A percentile compares a stretch with the other conserved stretches of the same genome.
These are phyloP conservation scores for Tupaia chinensis DNA, from an alignment of 2,113 vertebrate genomes.

Conservation along the genomic window DNA sequence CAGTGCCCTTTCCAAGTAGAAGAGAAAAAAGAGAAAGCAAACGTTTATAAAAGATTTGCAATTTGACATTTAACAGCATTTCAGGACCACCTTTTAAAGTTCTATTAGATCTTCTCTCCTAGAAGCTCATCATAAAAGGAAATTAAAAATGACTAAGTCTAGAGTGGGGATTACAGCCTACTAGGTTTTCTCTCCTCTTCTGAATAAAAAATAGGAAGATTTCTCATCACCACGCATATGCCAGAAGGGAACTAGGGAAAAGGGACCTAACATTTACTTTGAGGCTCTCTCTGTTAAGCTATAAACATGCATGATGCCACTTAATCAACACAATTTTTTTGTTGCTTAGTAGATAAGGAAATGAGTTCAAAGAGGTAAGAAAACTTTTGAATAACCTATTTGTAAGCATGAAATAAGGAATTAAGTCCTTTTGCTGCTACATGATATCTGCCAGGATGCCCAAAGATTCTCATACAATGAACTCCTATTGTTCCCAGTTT, in stretches of 20 bases:
- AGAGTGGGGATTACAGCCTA: background rate
- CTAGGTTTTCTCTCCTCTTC: constrained; percentile 18
- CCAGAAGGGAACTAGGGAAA: background rate
- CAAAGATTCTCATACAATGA: background rate
- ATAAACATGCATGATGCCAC: background rate
- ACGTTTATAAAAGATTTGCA: constrained; percentile 56
- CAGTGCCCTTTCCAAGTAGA: constrained; percentile 30
- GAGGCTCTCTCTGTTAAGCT: background rate
- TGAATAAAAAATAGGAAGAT: constrained; percentile 25
- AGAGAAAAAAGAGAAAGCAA: constrained; percentile 24
- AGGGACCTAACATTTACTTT: background rate
- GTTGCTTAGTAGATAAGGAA: background rate
- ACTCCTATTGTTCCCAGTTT: background rate
- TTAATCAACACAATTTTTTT: background rate
- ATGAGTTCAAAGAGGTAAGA: background rate
- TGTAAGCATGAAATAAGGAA: constrained; percentile 15
- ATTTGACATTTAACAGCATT: constrained; percentile 66
- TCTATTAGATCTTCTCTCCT: constrained; percentile 36
- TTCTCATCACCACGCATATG: background rate
- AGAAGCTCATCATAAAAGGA: constrained; percentile 61
- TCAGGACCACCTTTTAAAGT: constrained; percentile 55
- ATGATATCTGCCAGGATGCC: background rate
- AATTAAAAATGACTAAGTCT: constrained; percentile 72
- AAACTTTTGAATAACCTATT: background rate
- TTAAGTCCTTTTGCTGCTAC: background rate